Evolutionary conservation across 2,113 vertebrate genomes (phyloP).

Genomic region (Pontoporia blainvillei): DNA sequence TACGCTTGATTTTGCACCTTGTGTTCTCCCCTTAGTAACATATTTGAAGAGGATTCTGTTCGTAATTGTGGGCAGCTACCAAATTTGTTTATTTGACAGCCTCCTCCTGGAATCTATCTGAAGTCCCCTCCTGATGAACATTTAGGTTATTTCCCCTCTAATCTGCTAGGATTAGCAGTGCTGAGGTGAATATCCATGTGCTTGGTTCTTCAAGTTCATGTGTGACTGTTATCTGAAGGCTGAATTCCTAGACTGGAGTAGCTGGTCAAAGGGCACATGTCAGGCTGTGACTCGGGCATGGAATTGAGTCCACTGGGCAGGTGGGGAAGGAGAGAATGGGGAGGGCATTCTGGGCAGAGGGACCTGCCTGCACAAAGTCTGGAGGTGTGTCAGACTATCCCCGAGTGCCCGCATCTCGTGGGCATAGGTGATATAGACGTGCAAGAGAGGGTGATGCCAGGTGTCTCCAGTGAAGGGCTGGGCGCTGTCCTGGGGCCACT

Average conservation of each 20-base stretch:
- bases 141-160: background rate
- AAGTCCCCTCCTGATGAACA: background rate
- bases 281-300: background rate
- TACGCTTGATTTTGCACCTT: background rate
- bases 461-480: background rate
- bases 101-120: background rate
- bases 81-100: background rate
- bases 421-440: background rate
- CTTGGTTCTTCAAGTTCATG: background rate
- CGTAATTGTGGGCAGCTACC: accelerated
- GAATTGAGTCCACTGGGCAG: background rate
- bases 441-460: background rate
- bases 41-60: background rate
- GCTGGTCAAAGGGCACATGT: background rate
- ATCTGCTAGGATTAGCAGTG: background rate
- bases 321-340: background rate
- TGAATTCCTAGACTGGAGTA: background rate
- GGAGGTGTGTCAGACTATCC: too few relatives aligned
- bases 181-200: background rate
- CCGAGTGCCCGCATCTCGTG: background rate
- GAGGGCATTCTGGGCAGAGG: background rate
- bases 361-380: background rate
- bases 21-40: background rate
- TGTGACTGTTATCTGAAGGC: background rate
- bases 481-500: background rate